Base-by-base conservation (phyloP, 2,888 invertebrate species). In the Campoplex capitator region DNA sequence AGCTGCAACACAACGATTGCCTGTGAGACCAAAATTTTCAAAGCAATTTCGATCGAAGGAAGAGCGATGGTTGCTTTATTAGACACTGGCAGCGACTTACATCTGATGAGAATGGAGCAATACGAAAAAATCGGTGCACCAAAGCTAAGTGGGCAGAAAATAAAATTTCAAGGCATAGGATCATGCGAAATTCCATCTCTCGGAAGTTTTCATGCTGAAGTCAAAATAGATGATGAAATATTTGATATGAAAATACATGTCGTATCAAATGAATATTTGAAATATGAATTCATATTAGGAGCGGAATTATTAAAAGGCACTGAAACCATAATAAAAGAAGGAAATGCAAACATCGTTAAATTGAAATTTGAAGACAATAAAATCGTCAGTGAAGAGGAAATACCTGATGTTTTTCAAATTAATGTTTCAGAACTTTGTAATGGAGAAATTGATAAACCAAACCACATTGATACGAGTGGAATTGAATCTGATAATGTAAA, bases 361-460 rank as follows among this genome's bases (percentile, higher is more conserved):
- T 45, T 23, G 23, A 56, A 23, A 8, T n/a, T 7, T 56, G 23
- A 56, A 23, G 23, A 56, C 7, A 56, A 56, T n/a, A 23, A 56
- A 1, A 23, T 6, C n/a, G n/a, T 56, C 23, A 8, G 1, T 56
- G 23, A 23, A n/a, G 54, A 56, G 7, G 54, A 56, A 42, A 42
- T 42, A 42, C 54, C 54, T n/a, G 54, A 56, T 56, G n/a, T 56
- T 56, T 56, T 56, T 56, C 54, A 56, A 56, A 56, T 56, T n/a
- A 23, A 56, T 56, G 54, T 56, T 8, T 56, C 23, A 6, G 54
- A 56, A n/a, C 54, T 56, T 23, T n/a, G 7, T 23, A n/a, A n/a
- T n/a, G 6, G 23, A 7, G 7, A 56, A 56, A 56, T 56, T 6
- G 54, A 56, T 56, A 56, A 56, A 56, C 6, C 45, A 2, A 45